phyloP scores from a whole-genome alignment of 2,888 invertebrate species.

The Ornithoptera priamus region DNA sequence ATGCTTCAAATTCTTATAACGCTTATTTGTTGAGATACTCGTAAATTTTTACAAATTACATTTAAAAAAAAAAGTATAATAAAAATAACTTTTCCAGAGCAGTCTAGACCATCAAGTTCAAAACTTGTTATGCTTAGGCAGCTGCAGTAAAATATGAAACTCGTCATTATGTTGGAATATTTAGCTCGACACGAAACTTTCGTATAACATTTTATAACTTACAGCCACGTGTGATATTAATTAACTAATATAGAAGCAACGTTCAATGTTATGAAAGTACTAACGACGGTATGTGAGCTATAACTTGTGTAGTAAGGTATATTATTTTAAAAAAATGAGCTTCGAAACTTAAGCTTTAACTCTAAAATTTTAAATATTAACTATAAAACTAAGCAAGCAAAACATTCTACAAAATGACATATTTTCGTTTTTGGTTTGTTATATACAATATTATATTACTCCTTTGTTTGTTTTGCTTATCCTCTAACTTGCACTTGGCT shows the following conservation, averaged over 20 bases:
- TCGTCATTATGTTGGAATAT: constrained; percentile 16
- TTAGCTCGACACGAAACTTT: constrained; percentile 15
- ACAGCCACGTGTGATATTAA: constrained; percentile 16
- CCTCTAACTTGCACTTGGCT: too few relatives aligned
- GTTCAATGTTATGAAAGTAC: not conserved
- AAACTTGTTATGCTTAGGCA: constrained; percentile 4
- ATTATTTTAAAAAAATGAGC: not conserved
- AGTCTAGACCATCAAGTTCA: constrained; percentile 2
- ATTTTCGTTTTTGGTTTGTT: too few relatives aligned
- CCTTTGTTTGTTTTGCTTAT: too few relatives aligned
- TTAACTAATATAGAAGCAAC: constrained; percentile 12
- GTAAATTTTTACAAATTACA: constrained; percentile 12
- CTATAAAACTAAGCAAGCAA: too few relatives aligned
- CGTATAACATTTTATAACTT: constrained; percentile 8
- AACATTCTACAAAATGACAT: too few relatives aligned
- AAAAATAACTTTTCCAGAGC: constrained; percentile 16
- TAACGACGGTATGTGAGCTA: not conserved
- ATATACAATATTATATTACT: too few relatives aligned
- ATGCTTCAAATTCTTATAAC: too few relatives aligned
- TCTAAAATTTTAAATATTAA: too few relatives aligned
- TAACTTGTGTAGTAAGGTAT: not conserved
- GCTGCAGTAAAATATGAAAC: constrained; percentile 1
- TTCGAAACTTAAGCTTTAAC: too few relatives aligned
- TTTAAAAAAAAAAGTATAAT: constrained; percentile 12
- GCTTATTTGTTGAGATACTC: too few relatives aligned